A percentile compares a stretch with the other conserved stretches of the same genome.
Evolutionary conservation across 1,140 invertebrate species (phyloP).

Genomic region (Trichogramma pretiosum): DNA sequence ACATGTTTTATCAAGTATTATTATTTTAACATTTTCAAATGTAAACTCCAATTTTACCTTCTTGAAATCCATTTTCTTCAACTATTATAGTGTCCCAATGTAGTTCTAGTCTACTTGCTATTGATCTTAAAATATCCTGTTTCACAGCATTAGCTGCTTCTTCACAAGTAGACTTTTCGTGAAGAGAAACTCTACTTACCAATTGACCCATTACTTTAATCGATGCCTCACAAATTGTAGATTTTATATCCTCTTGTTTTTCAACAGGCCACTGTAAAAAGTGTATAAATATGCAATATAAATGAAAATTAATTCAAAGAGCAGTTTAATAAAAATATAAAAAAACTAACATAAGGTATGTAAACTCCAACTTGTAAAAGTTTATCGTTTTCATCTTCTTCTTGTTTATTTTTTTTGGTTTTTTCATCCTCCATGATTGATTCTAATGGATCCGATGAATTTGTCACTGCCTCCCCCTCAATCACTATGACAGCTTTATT

Average conservation of each 20-base stretch:
- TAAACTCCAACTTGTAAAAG: constrained; percentile 49
- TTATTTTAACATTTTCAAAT: neutral
- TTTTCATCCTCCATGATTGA: constrained; percentile 49
- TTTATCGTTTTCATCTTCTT: constrained; percentile 37
- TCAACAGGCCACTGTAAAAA: constrained; percentile 25
- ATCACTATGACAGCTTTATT: constrained; percentile 53
- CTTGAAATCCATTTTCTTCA: constrained; percentile 59
- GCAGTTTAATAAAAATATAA: constrained; percentile 9
- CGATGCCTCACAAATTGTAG: constrained; percentile 36
- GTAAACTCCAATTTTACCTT: constrained; percentile 41
- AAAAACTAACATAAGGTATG: constrained; percentile 53
- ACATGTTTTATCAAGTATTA: neutral
- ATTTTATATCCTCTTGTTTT: constrained; percentile 36
- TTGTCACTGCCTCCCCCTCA: constrained; percentile 51
- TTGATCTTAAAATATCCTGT: constrained; percentile 68
- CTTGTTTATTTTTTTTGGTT: constrained; percentile 39
- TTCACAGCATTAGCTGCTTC: constrained; percentile 60
- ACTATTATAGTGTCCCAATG: constrained; percentile 78
- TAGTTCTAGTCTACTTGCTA: constrained; percentile 70
- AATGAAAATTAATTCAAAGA: constrained; percentile 16
- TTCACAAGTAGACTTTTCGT: constrained; percentile 58
- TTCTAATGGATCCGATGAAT: constrained; percentile 48
- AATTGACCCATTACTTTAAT: constrained; percentile 57
- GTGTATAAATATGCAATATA: constrained; percentile 17
- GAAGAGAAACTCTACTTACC: constrained; percentile 60